phyloP scores from a whole-genome alignment of 1,140 invertebrate genomes.

The Microplitis mediator region DNA sequence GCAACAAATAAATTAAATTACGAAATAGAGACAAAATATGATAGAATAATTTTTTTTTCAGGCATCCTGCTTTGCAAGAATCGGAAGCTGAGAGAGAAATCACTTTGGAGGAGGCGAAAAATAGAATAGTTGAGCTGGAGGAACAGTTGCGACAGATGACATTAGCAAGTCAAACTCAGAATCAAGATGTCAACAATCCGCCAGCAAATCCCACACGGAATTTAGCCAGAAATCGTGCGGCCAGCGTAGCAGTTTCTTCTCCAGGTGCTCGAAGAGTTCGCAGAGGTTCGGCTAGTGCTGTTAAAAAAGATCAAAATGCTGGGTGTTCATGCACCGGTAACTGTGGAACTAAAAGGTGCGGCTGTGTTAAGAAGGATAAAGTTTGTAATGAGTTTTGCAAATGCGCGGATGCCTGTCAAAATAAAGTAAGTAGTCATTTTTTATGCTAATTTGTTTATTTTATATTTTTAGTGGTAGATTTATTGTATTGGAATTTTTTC shows the following conservation, averaged over 20 bases:
- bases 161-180: conserved; percentile 21
- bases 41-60: background rate
- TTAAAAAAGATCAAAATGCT: conserved; percentile 4
- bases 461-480: too few relatives aligned
- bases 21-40: background rate
- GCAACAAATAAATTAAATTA: too few relatives aligned
- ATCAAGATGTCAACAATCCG: background rate
- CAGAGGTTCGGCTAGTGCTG: background rate
- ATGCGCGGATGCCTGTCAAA: conserved; percentile 39
- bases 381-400: conserved; percentile 35
- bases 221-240: background rate
- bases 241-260: background rate
- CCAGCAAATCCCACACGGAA: background rate
- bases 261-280: background rate
- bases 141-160: conserved; percentile 32
- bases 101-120: too few relatives aligned
- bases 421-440: conserved; percentile 34
- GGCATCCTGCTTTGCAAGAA: too few relatives aligned
- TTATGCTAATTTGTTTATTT: background rate
- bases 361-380: conserved; percentile 40
- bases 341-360: conserved; percentile 39
- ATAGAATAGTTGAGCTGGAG: conserved; percentile 28
- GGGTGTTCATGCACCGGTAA: conserved; percentile 41
- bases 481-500: too few relatives aligned
- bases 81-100: too few relatives aligned